Base-by-base conservation (phyloP, 2,888 invertebrate genomes). In the Apoderus coryli region DNA sequence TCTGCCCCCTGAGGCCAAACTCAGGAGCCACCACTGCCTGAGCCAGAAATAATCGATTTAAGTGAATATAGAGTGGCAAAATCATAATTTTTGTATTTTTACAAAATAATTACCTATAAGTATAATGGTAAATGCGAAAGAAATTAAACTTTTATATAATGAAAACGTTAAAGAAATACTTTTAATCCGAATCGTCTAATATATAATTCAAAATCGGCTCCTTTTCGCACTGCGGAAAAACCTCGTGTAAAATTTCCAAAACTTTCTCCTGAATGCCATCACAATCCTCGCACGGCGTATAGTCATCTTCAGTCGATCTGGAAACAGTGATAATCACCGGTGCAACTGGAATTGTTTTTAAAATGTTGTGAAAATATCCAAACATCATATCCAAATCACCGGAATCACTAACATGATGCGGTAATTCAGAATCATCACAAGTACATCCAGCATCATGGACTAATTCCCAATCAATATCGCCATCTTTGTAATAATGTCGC, bases 401-500 rank as follows among this genome's bases (percentile, higher is more conserved):
- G 9, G 64, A 59, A 1, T 69, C 65, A 38, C 82, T 80, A 12
- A 82, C 70, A 52, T 92, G 86, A 56, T 85, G 75, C 0, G 92
- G 90, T 31, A 90, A 57, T 12, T 81, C 85, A 4, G 75, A 75
- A 45, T 81, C 77, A 51, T 90, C 89, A 37, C 80, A 74, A 0
- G 90, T 90, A 52, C 84, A 86, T 3, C 90, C 90, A 16, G 81
- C 84, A 44, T 86, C 79, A 49, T 80, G 84, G 5, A 90, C 65
- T 34, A 81, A 60, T 50, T 72, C 66, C 78, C 82, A 88, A 50
- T 86, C 78, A 22, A 84, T 72, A 25, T 71, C 67, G 11, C 68
- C 63, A 9, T 71, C 68, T 3, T 64, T 53, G 45, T 76, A 74
- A 34, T 64, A 52, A 12, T 64, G 53, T 48, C 66, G 44, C 16